Percentiles rank a stretch among this genome's conserved stretches.
Evolutionary conservation across 2,797 vertebrate species (phyloP).

Genomic region (Helicolenus hilgendorfi): DNA sequence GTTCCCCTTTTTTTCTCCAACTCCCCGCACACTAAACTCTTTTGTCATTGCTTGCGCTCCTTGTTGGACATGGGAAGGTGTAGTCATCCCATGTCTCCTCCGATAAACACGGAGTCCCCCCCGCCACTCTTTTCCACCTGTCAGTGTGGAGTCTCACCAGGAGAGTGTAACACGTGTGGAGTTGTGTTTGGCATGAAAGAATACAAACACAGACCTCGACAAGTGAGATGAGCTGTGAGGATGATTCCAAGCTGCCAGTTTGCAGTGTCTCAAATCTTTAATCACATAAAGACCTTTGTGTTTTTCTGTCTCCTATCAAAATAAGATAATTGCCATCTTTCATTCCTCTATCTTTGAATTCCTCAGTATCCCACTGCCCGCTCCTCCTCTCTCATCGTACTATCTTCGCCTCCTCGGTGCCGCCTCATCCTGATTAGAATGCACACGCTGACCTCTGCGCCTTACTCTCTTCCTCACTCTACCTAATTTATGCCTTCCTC

Average conservation of each 20-base stretch:
- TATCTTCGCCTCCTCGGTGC: constrained; percentile 37
- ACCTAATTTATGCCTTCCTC: constrained; percentile 69
- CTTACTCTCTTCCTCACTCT: constrained; percentile 52
- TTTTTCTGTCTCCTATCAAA: constrained; percentile 5
- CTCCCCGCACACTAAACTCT: background rate
- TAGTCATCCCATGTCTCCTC: background rate
- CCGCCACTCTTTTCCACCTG: background rate
- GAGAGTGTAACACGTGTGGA: background rate
- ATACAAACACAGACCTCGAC: background rate
- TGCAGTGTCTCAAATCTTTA: background rate
- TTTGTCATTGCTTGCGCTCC: background rate
- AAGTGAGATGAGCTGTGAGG: background rate
- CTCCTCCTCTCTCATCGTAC: constrained; percentile 16
- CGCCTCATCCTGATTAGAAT: constrained; percentile 74
- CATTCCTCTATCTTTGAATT: constrained; percentile 9
- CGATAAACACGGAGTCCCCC: background rate
- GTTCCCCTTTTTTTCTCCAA: background rate
- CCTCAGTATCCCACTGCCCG: constrained; percentile 1
- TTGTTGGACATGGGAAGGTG: background rate
- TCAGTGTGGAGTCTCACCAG: background rate
- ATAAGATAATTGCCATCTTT: constrained; percentile 27
- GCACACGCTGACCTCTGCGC: constrained; percentile 71
- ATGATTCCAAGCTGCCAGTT: background rate
- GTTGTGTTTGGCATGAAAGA: background rate
- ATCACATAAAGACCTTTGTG: background rate